These are phyloP conservation scores for Pelobates cultripes DNA, from an alignment of 2,797 vertebrate species.

Conservation along the genomic window DNA sequence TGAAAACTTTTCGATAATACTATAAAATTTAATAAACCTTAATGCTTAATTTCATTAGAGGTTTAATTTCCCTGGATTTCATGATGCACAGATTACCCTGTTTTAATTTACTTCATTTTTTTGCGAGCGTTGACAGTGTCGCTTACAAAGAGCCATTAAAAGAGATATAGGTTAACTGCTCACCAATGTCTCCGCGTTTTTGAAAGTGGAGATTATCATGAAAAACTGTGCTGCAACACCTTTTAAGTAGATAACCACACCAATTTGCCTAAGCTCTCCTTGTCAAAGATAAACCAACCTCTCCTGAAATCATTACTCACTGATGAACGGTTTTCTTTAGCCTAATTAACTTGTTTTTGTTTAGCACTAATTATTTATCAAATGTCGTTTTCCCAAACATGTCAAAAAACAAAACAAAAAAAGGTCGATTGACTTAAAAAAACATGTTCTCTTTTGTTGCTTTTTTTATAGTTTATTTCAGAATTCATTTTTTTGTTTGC, in stretches of 20 bases:
- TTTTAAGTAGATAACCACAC: slow-evolving; percentile 62
- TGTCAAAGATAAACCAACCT: slow-evolving; percentile 62
- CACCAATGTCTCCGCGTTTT: slow-evolving; percentile 42
- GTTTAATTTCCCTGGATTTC: slow-evolving; percentile 67
- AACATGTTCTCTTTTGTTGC: slow-evolving; percentile 1
- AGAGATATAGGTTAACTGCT: slow-evolving; percentile 52
- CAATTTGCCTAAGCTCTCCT: slow-evolving; percentile 61
- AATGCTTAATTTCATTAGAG: slow-evolving; percentile 80
- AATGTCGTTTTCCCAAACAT: slow-evolving; percentile 68
- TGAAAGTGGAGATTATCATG: slow-evolving; percentile 62
- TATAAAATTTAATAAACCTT: slow-evolving; percentile 77
- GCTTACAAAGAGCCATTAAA: slow-evolving; percentile 51
- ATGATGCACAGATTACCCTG: slow-evolving; percentile 63
- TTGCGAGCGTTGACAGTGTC: slow-evolving; percentile 61
- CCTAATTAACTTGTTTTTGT: slow-evolving; percentile 67
- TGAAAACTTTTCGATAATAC: slow-evolving; percentile 82
- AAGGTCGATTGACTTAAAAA: slow-evolving; percentile 42
- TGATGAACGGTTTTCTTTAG: slow-evolving; percentile 56
- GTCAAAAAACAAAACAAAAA: slow-evolving; percentile 48
- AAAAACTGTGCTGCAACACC: slow-evolving; percentile 58
- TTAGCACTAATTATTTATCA: slow-evolving; percentile 65
- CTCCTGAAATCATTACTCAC: slow-evolving; percentile 67
- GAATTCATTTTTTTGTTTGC: neutral
- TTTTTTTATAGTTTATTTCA: neutral
- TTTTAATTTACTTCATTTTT: slow-evolving; percentile 65